A percentile compares a stretch with the other conserved stretches of the same genome.
These are phyloP conservation scores for Tachysurus fulvidraco DNA, from an alignment of 2,113 vertebrate species.

Conservation along the genomic window DNA sequence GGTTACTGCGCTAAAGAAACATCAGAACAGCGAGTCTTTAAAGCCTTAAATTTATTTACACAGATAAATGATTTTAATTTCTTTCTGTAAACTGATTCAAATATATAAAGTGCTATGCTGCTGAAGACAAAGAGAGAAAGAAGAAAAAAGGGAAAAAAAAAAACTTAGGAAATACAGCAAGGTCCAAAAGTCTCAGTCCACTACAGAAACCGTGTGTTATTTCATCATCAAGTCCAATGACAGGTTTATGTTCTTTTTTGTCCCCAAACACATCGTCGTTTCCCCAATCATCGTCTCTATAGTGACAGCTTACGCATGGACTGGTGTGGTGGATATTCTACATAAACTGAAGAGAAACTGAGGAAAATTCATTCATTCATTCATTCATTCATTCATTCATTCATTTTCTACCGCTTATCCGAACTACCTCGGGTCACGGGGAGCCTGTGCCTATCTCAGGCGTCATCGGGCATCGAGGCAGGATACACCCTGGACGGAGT, in stretches of 20 bases:
- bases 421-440: too few relatives aligned
- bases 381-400: too few relatives aligned
- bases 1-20: conserved; percentile 24
- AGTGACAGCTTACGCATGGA: not conserved
- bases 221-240: not conserved
- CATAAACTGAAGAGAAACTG: not conserved
- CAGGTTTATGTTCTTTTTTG: not conserved
- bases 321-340: not conserved
- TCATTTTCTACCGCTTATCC: too few relatives aligned
- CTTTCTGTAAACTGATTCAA: not conserved
- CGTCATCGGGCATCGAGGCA: too few relatives aligned
- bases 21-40: conserved; percentile 8
- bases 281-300: not conserved
- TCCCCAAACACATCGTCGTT: not conserved
- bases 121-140: not conserved
- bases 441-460: too few relatives aligned
- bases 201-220: not conserved
- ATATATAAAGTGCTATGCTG: not conserved
- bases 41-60: not conserved
- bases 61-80: conserved; percentile 2
- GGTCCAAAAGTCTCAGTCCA: conserved; percentile 13
- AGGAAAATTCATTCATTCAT: too few relatives aligned
- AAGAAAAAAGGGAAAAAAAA: not conserved
- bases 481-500: too few relatives aligned
- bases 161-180: not conserved